These are phyloP conservation scores for Lissocephala sabroskyi DNA, from an alignment of 2,888 invertebrate species.

Conservation along the genomic window DNA sequence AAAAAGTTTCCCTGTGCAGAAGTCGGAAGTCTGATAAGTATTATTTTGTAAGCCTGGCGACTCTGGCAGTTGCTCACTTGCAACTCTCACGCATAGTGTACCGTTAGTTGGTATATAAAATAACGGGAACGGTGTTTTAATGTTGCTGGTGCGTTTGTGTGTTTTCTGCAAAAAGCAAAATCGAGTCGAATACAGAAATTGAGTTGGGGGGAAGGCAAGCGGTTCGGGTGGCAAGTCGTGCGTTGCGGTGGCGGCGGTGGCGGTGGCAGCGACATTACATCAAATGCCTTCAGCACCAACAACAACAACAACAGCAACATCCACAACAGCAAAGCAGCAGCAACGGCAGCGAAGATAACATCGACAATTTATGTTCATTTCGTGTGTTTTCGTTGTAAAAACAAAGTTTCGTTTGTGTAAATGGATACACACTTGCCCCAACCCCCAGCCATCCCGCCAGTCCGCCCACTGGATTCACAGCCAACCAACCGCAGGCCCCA, in stretches of 20 bases:
- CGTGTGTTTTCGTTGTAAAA: constrained; percentile 40
- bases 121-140: constrained; percentile 22
- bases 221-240: too few relatives aligned
- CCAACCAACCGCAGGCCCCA: neutral
- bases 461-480: too few relatives aligned
- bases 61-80: too few relatives aligned
- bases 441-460: too few relatives aligned
- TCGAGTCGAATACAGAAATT: neutral
- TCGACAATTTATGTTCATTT: constrained; percentile 36
- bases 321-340: neutral
- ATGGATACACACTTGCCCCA: constrained; percentile 3
- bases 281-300: constrained; percentile 5
- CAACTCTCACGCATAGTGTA: neutral
- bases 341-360: constrained; percentile 20
- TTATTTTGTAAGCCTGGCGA: too few relatives aligned
- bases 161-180: constrained; percentile 1
- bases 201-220: too few relatives aligned
- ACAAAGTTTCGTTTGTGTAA: constrained; percentile 36
- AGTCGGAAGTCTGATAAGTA: too few relatives aligned
- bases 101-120: constrained; percentile 2
- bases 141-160: too few relatives aligned
- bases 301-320: constrained; percentile 3
- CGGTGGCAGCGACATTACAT: constrained; percentile 1
- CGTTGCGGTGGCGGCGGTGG: neutral
- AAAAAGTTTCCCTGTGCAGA: too few relatives aligned